Evolutionary conservation across 2,888 invertebrate genomes (phyloP), one percentile per base, ranked within the genome.

Genomic region (Drosophila siamana): DNA sequence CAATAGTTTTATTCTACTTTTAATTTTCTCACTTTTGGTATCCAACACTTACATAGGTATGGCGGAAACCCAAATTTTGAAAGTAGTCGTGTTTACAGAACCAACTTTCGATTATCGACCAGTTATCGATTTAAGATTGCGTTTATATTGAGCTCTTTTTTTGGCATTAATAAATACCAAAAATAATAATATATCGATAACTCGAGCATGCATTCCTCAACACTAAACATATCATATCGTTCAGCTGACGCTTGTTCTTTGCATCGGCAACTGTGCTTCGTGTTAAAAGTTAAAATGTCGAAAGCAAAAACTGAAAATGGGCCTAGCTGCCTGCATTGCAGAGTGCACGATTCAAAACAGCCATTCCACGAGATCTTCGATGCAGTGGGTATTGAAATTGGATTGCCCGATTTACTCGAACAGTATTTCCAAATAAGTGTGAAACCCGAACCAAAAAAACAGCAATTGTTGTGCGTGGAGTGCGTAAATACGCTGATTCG

Each of bases 361-460:
- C 69, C 82, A 24, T 92, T 79, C 69, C 89, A 90, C 19, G 81
- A 89, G 41, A 84, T 91, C 38, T 92, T 89, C 28, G 90, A 91
- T 78, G 90, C 90, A 59, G 81, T 88, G n/a, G 91, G 92, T 4
- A 40, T 80, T 2, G 91, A 92, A 48, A 65, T 92, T 8, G 88
- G 86, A 5, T 66, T 91, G 33, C 72, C 87, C 8, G 64, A 74
- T 26, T 65, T 92, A 13, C 57, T 91, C 0, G 66, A 67, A 4
- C 79, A 83, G 24, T 85, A 84, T 69, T 92, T 90, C 56, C 44
- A 83, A 8, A 44, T 91, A 5, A 59, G 63, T 28, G 69, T 90
- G 2, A 57, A 56, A 2, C 47, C 66, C 5, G 68, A 86, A 13
- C 5, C 51, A 0, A 43, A 47, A 4, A 47, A 74, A 2, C 36